Evolutionary conservation across 1,140 invertebrate species (phyloP).

Genomic region (Temnothorax curvispinosus): DNA sequence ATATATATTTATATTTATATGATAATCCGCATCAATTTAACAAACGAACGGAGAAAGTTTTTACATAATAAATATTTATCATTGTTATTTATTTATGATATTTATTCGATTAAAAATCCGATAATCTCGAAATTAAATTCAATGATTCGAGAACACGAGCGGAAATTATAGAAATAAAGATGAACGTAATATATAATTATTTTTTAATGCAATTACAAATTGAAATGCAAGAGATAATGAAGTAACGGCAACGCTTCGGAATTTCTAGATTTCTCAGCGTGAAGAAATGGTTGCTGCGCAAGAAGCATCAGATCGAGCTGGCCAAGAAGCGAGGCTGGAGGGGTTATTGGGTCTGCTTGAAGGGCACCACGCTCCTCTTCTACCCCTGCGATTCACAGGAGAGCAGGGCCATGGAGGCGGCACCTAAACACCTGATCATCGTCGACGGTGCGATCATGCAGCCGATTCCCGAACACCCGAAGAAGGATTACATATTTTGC

Average conservation of each 20-base stretch:
- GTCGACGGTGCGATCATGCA: conserved; percentile 99
- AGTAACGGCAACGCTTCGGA: not conserved
- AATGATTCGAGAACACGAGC: not conserved
- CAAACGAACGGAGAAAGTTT: not conserved
- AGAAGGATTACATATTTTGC: conserved; percentile 98
- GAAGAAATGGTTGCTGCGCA: conserved; percentile 98
- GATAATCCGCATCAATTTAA: not conserved
- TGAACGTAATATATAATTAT: not conserved
- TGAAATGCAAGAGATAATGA: not conserved
- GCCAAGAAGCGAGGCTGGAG: conserved; percentile 98
- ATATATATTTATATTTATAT: not conserved
- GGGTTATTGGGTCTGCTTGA: conserved; percentile 99
- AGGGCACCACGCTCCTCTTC: conserved; percentile 98
- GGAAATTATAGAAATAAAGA: not conserved
- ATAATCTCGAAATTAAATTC: not conserved
- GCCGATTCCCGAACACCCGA: conserved; percentile 99
- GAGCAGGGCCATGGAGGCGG: conserved; percentile 95
- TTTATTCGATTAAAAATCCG: not conserved
- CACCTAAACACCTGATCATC: conserved; percentile 97
- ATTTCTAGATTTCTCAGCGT: conserved; percentile 96
- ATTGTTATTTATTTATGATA: not conserved
- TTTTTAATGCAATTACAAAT: conserved; percentile 14
- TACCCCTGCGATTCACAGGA: conserved; percentile 98
- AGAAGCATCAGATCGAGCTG: conserved; percentile 98
- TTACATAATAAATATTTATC: not conserved